phyloP scores from a whole-genome alignment of 1,140 invertebrate genomes.

The Drosophila suzukii region DNA sequence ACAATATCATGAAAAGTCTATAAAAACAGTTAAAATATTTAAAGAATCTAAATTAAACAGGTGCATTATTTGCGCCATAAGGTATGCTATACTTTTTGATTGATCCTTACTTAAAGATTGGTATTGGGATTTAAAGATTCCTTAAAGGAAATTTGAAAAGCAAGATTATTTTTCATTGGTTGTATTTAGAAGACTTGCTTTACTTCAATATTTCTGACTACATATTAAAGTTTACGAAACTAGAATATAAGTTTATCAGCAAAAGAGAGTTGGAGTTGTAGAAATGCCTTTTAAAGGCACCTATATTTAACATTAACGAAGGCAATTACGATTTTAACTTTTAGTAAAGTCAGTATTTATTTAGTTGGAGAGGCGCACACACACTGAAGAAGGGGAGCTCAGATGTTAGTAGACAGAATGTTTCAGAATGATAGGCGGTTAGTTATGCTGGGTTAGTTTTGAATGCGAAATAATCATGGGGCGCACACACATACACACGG shows the following conservation, averaged over 20 bases:
- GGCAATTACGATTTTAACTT: not conserved
- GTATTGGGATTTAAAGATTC: not conserved
- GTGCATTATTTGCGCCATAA: not conserved
- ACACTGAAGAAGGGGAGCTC: conserved; percentile 12
- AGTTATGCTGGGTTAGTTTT: conserved; percentile 28
- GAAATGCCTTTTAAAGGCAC: not conserved
- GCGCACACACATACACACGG: conserved; percentile 34
- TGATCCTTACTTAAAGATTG: not conserved
- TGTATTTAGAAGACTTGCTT: not conserved
- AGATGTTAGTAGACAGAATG: conserved; percentile 39
- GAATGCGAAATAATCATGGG: conserved; percentile 17
- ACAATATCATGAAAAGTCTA: not conserved
- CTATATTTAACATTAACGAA: not conserved
- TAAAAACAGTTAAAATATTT: not conserved
- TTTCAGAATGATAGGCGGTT: conserved; percentile 21
- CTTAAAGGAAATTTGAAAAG: not conserved
- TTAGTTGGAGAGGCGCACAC: conserved; percentile 14
- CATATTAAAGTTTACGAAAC: not conserved
- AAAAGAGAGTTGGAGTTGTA: conserved; percentile 13
- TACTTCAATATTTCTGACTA: not conserved
- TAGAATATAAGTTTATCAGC: conserved; percentile 16
- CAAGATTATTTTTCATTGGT: not conserved
- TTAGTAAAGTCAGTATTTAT: conserved; percentile 5
- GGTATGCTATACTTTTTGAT: conserved; percentile 8
- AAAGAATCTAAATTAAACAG: not conserved